A percentile compares a stretch with the other conserved stretches of the same genome.
These are phyloP conservation scores for Drosophila formosana DNA, from an alignment of 2,888 invertebrate species.

Conservation along the genomic window DNA sequence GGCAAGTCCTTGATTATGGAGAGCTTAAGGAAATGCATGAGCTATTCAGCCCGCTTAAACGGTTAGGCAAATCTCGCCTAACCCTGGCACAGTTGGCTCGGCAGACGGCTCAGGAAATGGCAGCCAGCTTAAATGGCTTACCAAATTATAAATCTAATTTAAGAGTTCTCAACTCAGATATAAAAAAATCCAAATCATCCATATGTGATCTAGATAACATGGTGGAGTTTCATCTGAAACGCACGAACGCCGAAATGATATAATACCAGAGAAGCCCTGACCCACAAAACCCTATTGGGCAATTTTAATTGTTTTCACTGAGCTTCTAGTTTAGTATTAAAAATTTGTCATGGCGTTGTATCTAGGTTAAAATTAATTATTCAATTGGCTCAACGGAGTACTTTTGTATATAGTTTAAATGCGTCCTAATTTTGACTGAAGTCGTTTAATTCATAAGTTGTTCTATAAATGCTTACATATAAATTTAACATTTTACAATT, in stretches of 20 bases:
- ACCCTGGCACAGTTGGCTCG: constrained; percentile 81
- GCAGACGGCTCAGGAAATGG: constrained; percentile 82
- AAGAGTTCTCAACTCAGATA: constrained; percentile 83
- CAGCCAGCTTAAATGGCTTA: constrained; percentile 70
- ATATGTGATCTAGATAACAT: constrained; percentile 84
- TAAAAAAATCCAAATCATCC: constrained; percentile 83
- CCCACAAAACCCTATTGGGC: constrained; percentile 1
- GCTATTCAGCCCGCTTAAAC: constrained; percentile 69
- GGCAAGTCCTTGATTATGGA: constrained; percentile 85
- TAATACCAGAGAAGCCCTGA: constrained; percentile 13
- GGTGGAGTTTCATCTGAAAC: constrained; percentile 84
- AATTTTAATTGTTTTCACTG: constrained; percentile 25
- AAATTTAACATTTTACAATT: constrained; percentile 36
- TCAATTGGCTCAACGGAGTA: constrained; percentile 66
- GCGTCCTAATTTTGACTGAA: constrained; percentile 77
- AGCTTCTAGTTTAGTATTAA: constrained; percentile 72
- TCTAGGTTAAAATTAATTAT: constrained; percentile 47
- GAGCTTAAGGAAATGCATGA: constrained; percentile 81
- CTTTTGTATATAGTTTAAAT: constrained; percentile 61
- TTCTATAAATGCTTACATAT: constrained; percentile 34
- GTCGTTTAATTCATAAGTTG: constrained; percentile 49
- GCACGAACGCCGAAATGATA: constrained; percentile 52
- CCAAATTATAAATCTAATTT: constrained; percentile 83
- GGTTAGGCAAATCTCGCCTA: constrained; percentile 64
- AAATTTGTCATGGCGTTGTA: constrained; percentile 63